A percentile compares a stretch with the other conserved stretches of the same genome.
Conservation (phyloP, 2,113 vertebrate species). For the Rhizomys pruinosus region DNA sequence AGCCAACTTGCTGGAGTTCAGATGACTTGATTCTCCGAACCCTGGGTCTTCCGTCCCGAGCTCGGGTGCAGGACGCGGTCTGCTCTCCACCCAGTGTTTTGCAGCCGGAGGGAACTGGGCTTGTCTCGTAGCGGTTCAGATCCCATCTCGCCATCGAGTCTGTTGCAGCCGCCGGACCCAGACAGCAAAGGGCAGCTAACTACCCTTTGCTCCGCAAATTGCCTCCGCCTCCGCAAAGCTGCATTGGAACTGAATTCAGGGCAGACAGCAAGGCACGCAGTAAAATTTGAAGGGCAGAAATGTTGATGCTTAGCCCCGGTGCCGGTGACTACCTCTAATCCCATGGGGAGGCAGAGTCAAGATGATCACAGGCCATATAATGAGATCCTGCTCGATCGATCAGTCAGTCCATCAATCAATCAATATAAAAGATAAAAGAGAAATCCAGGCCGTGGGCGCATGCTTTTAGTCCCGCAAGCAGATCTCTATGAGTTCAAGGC, state of each 20-base stretch:
- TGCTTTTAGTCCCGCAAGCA: too few species aligned
- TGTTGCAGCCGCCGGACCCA: neutral
- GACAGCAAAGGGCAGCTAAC: too few species aligned
- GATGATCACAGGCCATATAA: too few species aligned
- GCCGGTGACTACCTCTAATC: too few species aligned
- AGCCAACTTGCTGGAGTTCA: neutral
- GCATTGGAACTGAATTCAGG: neutral
- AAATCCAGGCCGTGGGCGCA: too few species aligned
- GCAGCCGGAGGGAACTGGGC: neutral
- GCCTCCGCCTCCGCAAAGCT: neutral
- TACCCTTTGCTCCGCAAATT: too few species aligned
- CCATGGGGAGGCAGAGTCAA: neutral
- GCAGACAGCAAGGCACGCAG: neutral
- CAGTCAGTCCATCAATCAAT: neutral
- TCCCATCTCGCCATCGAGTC: neutral
- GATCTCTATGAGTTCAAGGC: too few species aligned
- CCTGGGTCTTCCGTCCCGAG: too few species aligned
- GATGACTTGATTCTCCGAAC: neutral
- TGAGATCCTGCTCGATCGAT: too few species aligned
- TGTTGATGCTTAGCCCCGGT: neutral
- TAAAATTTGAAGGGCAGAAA: conserved; percentile 5
- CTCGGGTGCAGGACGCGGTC: neutral
- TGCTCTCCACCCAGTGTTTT: neutral
- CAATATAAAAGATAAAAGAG: neutral
- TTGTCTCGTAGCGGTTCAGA: neutral